Conservation (phyloP, 2,888 invertebrate species). For the Cerceris rybyensis region DNA sequence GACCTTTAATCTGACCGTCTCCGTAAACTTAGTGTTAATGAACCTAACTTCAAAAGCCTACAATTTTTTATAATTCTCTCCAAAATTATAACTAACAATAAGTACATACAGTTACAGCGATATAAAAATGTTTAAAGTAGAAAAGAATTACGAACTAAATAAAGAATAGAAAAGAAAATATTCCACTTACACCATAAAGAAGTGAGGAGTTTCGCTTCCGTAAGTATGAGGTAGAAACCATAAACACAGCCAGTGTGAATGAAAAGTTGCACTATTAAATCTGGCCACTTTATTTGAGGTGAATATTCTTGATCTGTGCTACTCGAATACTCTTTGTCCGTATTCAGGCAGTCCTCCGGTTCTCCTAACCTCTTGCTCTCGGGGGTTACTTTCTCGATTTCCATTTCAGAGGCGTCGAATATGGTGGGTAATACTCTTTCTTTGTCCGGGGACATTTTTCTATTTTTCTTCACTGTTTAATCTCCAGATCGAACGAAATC, state of each 20-base stretch:
- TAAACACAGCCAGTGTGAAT: constrained; percentile 88
- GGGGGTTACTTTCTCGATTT: background rate
- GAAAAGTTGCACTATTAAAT: constrained; percentile 87
- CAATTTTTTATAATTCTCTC: too few relatives aligned
- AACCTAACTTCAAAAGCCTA: too few relatives aligned
- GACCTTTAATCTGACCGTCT: too few relatives aligned
- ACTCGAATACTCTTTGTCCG: constrained; percentile 21
- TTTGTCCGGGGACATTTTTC: constrained; percentile 63
- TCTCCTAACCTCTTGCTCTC: constrained; percentile 8
- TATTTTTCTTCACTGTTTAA: too few relatives aligned
- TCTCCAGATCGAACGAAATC: too few relatives aligned
- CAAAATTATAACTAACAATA: too few relatives aligned
- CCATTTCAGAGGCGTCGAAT: constrained; percentile 12
- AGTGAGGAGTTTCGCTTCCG: constrained; percentile 85
- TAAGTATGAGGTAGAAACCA: constrained; percentile 87
- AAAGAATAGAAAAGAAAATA: background rate
- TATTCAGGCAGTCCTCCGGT: constrained; percentile 22
- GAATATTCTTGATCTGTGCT: constrained; percentile 80
- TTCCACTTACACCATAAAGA: constrained; percentile 88
- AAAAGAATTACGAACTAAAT: too few relatives aligned
- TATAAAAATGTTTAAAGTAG: background rate
- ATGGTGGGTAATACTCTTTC: constrained; percentile 49
- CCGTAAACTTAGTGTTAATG: too few relatives aligned
- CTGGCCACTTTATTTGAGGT: constrained; percentile 88
- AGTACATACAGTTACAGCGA: background rate